Evolutionary conservation across 2,797 vertebrate species (phyloP), one percentile per base, ranked within the genome.

Genomic region (Leuciscus waleckii): DNA sequence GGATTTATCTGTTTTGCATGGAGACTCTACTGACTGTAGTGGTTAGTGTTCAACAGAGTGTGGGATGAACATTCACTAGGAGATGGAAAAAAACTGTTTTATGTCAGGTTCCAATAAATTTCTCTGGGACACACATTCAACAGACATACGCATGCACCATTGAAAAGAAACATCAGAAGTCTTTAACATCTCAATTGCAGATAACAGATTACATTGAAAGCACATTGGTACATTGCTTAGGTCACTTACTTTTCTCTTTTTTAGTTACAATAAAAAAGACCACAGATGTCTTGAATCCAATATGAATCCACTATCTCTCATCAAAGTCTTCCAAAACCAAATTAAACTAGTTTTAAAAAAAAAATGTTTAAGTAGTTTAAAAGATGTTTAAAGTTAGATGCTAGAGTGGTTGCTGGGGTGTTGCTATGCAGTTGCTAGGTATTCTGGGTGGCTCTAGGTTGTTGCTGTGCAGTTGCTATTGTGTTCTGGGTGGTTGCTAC

Each of bases 11-110:
- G 90, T 83, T 90, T 92, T 89, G 90, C 88, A 90, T 90, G 85
- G 65, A 58, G 77, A 86, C 79, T 82, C 78, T 85, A 79, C 85
- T 86, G 80, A 88, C 46, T 13, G 76, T 87, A 86, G 87, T 87
- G 81, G 87, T 86, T 88, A 69, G 87, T 87, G 89, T 89, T 82
- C 91, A 83, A 85, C 85, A 89, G 90, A 87, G 90, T 89, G 90
- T 91, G 84, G 83, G 90, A 92, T 91, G 91, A 92, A 87, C 86
- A 82, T 75, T 90, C 87, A 74, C 83, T 88, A 75, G 82, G 90
- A 88, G 86, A 84, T 39, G 77, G 21, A 54, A 76, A 82, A 46
- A 73, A 76, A 87, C 26, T 19, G 7, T 74, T 89, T 90, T 58
- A 82, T 87, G 88, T 90, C 90, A 89, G 41, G 77, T 74, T 54